Base-by-base conservation (phyloP, 2,888 invertebrate species). In the Epirrhoe alternata region DNA sequence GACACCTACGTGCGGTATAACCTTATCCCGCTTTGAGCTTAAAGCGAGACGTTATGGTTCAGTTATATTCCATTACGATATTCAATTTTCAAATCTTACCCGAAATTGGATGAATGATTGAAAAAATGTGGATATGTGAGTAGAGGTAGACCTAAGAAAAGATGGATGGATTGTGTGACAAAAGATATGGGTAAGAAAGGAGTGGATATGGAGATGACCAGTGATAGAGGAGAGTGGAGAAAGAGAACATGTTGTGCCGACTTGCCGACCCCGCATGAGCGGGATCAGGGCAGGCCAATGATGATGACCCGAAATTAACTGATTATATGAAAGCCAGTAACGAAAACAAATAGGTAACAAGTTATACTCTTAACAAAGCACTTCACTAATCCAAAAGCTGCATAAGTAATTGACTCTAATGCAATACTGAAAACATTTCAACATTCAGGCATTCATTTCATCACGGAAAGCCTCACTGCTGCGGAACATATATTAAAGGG, bases 1-100 rank as follows among this genome's bases (percentile, higher is more conserved):
- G 38, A 57, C 49, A 17, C 53, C 51, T 35, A 57, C 65, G 60
- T 38, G 49, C 50, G 56, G 42, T 17, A 57, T 57, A 66, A 63
- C 45, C 55, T 67, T 63, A 66, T 38, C 5, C 17, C 38, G n/a
- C 30, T 51, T 14, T 47, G 33, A 53, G 33, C 58, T 14, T 3
- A 14, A 7, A 1, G 47, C 1, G 45, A 5, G 6, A 14, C 10
- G 12, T n/a, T n/a, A 42, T 42, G 45, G 8, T 16, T 47, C 47
- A 47, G 47, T 47, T 42, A 42, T 24, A 24, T 24, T 42, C 12
- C 12, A 42, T 42, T 42, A 10, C 38, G 4, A 38, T 10, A 38
- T 38, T 38, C 38, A 38, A 38, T 38, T 38, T 38, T 12, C 2
- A 12, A 8, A 42, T 42, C 12, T 10, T 5, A 24, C 1, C 24